These are phyloP conservation scores for Ophioninae sp. DNA, from an alignment of 2,888 invertebrate species.

Conservation along the genomic window DNA sequence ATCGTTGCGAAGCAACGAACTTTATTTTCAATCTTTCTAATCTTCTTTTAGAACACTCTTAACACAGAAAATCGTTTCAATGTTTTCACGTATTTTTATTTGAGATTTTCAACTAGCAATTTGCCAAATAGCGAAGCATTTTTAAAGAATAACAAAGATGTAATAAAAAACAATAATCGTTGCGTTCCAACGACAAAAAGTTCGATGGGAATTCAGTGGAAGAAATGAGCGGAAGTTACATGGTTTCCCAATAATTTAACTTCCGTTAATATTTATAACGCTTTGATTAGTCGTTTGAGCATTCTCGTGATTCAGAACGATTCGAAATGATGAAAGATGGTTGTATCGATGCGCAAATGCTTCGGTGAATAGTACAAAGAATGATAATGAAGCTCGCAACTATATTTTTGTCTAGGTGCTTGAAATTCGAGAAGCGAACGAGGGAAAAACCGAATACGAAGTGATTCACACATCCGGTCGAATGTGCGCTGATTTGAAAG, in stretches of 20 bases:
- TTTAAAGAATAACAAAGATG: no score
- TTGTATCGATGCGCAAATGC: slow-evolving; percentile 20
- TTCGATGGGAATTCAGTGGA: slow-evolving; percentile 7
- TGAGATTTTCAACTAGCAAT: no score
- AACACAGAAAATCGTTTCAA: no score
- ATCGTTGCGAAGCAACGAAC: no score
- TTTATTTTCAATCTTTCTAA: no score
- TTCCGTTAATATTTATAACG: slow-evolving; percentile 17
- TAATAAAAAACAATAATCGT: no score
- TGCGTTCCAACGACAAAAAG: neutral
- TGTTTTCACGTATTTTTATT: no score
- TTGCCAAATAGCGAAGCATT: no score
- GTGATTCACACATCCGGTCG: neutral
- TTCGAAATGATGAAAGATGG: slow-evolving; percentile 27
- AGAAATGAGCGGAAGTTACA: neutral
- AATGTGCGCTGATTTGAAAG: neutral
- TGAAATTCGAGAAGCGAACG: slow-evolving; percentile 19
- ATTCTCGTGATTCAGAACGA: slow-evolving; percentile 30
- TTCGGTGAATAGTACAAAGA: slow-evolving; percentile 61
- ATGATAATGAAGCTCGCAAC: slow-evolving; percentile 41
- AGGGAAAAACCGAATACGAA: neutral
- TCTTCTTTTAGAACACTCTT: no score
- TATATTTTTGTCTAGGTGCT: slow-evolving; percentile 20
- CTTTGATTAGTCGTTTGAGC: neutral
- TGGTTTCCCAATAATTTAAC: slow-evolving; percentile 4